A percentile compares a stretch with the other conserved stretches of the same genome.
These are phyloP conservation scores for Crotalus helleri DNA, from an alignment of 2,113 vertebrate species.

Conservation along the genomic window DNA sequence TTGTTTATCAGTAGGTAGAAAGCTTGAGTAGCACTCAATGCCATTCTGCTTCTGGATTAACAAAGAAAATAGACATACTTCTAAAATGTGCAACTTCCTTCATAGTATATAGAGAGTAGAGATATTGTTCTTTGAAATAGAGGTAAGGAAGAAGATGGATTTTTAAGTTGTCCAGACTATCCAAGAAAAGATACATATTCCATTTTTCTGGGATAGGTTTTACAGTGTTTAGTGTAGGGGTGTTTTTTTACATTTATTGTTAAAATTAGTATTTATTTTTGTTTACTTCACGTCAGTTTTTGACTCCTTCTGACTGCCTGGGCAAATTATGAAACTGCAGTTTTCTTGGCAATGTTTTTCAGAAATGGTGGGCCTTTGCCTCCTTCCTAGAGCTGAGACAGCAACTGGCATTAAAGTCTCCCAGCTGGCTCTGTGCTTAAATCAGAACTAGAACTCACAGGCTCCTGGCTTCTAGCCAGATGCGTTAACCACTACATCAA, in stretches of 20 bases:
- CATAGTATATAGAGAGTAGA: neutral
- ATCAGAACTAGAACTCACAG: neutral
- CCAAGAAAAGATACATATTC: neutral
- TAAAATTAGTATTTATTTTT: neutral
- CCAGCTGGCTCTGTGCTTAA: neutral
- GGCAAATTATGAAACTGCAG: neutral
- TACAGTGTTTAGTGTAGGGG: neutral
- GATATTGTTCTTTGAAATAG: neutral
- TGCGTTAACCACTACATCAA: neutral
- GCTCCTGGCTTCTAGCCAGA: neutral
- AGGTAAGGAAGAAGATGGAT: neutral
- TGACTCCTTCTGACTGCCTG: neutral
- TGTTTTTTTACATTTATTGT: neutral
- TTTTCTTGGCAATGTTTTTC: neutral
- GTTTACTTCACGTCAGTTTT: neutral
- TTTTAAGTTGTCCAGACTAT: neutral
- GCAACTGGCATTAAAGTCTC: neutral
- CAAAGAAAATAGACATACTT: constrained; percentile 3
- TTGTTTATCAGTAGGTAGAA: constrained; percentile 88
- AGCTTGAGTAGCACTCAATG: constrained; percentile 82
- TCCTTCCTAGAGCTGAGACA: neutral
- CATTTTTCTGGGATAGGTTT: neutral
- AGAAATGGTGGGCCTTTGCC: neutral
- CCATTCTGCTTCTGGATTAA: constrained; percentile 79
- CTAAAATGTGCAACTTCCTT: neutral